Conservation (phyloP, 2,113 vertebrate species). For the Bombycilla garrulus region DNA sequence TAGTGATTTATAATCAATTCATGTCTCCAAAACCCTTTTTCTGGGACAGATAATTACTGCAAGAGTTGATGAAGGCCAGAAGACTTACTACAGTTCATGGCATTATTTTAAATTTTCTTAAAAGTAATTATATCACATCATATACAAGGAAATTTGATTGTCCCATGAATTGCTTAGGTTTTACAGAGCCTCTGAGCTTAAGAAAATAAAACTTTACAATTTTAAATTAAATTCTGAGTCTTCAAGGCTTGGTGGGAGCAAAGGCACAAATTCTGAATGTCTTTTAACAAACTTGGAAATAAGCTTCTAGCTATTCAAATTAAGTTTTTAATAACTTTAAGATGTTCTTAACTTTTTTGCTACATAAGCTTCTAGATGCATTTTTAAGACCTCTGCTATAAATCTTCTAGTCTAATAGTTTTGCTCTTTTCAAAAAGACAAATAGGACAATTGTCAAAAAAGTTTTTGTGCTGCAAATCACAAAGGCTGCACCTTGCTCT, state of each 20-base stretch:
- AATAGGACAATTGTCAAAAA: not conserved
- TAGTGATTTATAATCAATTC: not conserved
- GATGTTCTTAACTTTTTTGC: not conserved
- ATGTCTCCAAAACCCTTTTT: not conserved
- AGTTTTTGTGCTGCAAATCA: not conserved
- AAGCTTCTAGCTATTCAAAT: not conserved
- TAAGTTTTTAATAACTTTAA: not conserved
- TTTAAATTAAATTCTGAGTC: conserved; percentile 16
- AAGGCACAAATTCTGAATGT: not conserved
- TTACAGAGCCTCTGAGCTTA: not conserved
- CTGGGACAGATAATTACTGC: not conserved
- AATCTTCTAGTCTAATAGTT: not conserved
- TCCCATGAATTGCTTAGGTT: not conserved
- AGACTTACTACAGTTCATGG: not conserved
- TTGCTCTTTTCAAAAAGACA: conserved; percentile 11
- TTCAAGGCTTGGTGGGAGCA: conserved; percentile 23
- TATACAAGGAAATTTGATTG: not conserved
- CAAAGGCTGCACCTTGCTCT: not conserved
- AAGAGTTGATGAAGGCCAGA: not conserved
- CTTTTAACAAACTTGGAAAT: conserved; percentile 14
- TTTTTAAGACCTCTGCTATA: not conserved
- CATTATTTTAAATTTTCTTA: conserved; percentile 2
- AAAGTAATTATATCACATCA: not conserved
- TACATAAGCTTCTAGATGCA: not conserved
- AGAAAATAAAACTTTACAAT: conserved; percentile 24